phyloP scores from a whole-genome alignment of 1,140 invertebrate species.

The Fopius arisanus region DNA sequence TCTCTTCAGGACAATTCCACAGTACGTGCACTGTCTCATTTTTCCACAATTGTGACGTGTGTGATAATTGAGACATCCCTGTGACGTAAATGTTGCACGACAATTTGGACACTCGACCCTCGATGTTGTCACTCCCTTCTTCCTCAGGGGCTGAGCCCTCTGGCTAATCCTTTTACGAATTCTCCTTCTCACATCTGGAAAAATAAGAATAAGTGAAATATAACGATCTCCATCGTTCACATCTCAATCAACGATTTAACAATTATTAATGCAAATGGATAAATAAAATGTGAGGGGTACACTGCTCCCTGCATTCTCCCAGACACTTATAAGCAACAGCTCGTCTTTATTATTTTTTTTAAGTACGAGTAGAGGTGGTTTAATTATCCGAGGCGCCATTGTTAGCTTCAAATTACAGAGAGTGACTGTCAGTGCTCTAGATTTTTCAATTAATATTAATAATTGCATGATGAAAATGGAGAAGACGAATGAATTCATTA shows the following conservation, averaged over 20 bases:
- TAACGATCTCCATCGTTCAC: neutral
- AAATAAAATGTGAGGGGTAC: neutral
- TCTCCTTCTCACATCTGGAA: neutral
- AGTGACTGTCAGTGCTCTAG: no score
- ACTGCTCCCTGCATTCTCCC: neutral
- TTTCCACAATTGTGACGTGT: conserved; percentile 53
- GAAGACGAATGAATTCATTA: no score
- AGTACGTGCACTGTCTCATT: conserved; percentile 58
- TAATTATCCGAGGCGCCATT: neutral
- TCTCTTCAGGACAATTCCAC: conserved; percentile 56
- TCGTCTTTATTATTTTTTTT: neutral
- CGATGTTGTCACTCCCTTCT: neutral
- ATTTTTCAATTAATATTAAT: no score
- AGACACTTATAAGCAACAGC: neutral
- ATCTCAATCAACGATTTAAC: neutral
- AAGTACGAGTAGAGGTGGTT: neutral
- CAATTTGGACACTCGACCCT: neutral
- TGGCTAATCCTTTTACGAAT: neutral
- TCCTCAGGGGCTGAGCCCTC: neutral
- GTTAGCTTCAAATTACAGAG: neutral
- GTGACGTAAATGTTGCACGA: neutral
- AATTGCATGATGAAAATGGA: neutral
- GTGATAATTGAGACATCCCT: conserved; percentile 45
- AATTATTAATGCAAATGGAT: neutral
- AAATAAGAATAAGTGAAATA: neutral